phyloP scores from a whole-genome alignment of 2,113 vertebrate genomes.

The Serilophus lunatus region DNA sequence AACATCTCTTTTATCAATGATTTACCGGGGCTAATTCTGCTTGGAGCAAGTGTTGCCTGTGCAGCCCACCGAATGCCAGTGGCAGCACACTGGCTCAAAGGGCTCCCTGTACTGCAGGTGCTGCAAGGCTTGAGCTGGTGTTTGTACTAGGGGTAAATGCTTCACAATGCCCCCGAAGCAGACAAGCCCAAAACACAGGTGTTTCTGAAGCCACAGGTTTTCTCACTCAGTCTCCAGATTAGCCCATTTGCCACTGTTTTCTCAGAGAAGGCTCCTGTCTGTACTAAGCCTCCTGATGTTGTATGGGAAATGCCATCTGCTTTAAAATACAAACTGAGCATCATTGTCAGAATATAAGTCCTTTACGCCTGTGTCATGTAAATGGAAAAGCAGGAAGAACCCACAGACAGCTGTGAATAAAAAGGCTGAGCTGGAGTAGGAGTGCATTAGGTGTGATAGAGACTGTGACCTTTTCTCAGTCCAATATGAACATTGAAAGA shows the following conservation, averaged over 20 bases:
- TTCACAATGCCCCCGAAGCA: neutral
- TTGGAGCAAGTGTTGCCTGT: neutral
- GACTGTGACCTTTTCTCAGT: neutral
- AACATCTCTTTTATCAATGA: neutral
- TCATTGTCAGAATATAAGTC: neutral
- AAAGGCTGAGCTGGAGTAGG: neutral
- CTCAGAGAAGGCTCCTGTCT: neutral
- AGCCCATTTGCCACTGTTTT: neutral
- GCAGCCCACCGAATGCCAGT: neutral
- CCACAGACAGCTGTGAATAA: neutral
- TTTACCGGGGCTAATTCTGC: neutral
- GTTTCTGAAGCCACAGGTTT: neutral
- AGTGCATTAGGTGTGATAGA: neutral
- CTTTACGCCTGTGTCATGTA: neutral
- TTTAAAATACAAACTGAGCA: neutral
- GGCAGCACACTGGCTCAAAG: neutral
- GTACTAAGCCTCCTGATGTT: neutral
- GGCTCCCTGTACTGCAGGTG: accelerated
- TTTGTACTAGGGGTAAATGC: neutral
- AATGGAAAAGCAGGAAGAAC: neutral
- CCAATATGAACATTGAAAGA: neutral
- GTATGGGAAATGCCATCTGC: neutral
- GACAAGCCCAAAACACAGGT: accelerated
- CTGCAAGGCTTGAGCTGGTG: neutral
- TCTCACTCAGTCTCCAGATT: neutral